Percentiles rank a stretch among this genome's conserved stretches.
phyloP scores from a whole-genome alignment of 2,797 vertebrate genomes.

The Calcarius lapponicus region DNA sequence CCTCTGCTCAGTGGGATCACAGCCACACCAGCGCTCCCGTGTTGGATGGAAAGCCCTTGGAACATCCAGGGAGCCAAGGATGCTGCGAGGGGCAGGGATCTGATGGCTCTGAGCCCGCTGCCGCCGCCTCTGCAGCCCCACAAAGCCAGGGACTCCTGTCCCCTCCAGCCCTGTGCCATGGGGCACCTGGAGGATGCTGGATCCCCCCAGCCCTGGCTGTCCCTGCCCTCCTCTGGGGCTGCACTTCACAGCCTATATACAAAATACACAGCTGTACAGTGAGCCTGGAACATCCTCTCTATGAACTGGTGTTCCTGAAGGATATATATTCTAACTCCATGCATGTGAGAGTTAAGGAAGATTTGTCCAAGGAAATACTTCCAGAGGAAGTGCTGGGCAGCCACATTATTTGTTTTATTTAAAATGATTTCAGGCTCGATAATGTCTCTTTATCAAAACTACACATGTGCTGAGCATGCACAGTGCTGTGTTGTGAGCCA shows the following conservation, averaged over 20 bases:
- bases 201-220: background rate
- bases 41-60: background rate
- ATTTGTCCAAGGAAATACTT: conserved; percentile 43
- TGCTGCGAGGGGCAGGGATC: background rate
- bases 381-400: conserved; percentile 58
- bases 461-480: conserved; percentile 49
- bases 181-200: too few species aligned
- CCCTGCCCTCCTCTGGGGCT: background rate
- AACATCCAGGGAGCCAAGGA: background rate
- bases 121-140: background rate
- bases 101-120: background rate
- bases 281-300: background rate
- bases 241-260: background rate
- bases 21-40: rapidly evolving
- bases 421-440: conserved; percentile 44
- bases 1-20: rapidly evolving
- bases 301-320: background rate
- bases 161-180: too few species aligned
- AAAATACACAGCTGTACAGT: conserved; percentile 14
- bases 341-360: conserved; percentile 14
- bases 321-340: background rate
- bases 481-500: background rate
- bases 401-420: conserved; percentile 65
- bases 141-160: too few species aligned
- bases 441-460: conserved; percentile 56